Percentiles rank a stretch among this genome's conserved stretches.
Evolutionary conservation across 2,888 invertebrate species (phyloP).

Genomic region (Leptinotarsa rubiginosa): DNA sequence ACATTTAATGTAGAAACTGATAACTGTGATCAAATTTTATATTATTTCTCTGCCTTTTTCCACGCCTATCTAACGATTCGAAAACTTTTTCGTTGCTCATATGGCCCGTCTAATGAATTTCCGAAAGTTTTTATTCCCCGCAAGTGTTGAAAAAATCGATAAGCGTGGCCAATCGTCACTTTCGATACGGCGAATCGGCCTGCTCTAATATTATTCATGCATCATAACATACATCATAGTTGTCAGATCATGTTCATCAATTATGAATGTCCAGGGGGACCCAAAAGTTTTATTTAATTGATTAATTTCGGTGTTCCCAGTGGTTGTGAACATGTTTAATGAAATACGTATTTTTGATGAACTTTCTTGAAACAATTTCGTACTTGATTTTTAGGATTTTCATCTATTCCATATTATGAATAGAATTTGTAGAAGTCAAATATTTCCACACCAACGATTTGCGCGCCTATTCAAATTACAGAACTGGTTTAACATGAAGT

Average conservation of each 20-base stretch:
- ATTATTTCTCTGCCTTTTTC: background rate
- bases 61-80: background rate
- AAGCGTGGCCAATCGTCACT: conserved; percentile 45
- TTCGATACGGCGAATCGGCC: conserved; percentile 41
- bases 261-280: conserved; percentile 42
- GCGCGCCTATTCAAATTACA: too few species aligned
- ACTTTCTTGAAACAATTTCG: background rate
- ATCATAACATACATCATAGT: conserved; percentile 49
- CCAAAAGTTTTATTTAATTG: conserved; percentile 36
- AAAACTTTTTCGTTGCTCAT: conserved; percentile 4
- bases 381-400: background rate
- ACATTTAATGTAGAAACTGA: too few species aligned
- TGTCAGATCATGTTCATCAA: conserved; percentile 48
- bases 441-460: too few species aligned
- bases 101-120: conserved; percentile 18
- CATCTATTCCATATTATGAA: background rate
- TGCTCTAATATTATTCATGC: conserved; percentile 46
- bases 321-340: conserved; percentile 9
- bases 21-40: background rate
- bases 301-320: conserved; percentile 27
- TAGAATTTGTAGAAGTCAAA: too few species aligned
- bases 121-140: conserved; percentile 27
- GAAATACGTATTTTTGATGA: background rate
- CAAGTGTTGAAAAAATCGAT: conserved; percentile 42
- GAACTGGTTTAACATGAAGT: too few species aligned